Evolutionary conservation across 2,888 invertebrate genomes (phyloP).

Genomic region (Eupithecia dodoneata): DNA sequence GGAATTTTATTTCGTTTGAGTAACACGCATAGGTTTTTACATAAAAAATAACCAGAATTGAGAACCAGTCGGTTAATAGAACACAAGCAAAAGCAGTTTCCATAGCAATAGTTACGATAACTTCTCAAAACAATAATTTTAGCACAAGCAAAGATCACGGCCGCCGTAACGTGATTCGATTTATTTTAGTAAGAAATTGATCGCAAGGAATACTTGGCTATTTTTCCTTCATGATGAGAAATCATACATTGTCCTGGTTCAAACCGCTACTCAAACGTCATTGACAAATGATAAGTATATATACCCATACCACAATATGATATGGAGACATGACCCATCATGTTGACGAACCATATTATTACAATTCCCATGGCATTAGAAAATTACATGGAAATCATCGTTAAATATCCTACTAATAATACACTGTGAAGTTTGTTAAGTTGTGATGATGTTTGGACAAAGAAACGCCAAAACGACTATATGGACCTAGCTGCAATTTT

Average conservation of each 20-base stretch:
- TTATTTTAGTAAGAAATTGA: not conserved
- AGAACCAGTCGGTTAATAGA: not conserved
- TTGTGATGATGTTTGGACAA: too few relatives aligned
- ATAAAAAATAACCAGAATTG: not conserved
- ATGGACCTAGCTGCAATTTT: too few relatives aligned
- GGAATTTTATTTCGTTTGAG: not conserved
- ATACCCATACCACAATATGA: not conserved
- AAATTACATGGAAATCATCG: not conserved
- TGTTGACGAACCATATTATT: not conserved
- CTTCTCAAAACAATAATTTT: not conserved
- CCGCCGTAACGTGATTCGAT: not conserved
- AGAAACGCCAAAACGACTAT: too few relatives aligned
- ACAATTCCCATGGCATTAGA: not conserved
- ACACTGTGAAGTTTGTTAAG: too few relatives aligned
- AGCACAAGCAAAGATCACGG: not conserved
- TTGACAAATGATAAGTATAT: not conserved
- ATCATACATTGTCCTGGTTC: not conserved
- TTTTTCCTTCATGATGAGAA: not conserved
- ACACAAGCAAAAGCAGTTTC: not conserved
- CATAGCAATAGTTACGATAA: not conserved
- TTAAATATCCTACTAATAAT: too few relatives aligned
- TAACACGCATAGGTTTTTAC: not conserved
- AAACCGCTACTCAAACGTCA: not conserved
- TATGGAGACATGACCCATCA: not conserved
- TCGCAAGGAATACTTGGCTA: not conserved